Base-by-base conservation (phyloP, 2,797 vertebrate species). In the Mormyrus hasselquistii region DNA sequence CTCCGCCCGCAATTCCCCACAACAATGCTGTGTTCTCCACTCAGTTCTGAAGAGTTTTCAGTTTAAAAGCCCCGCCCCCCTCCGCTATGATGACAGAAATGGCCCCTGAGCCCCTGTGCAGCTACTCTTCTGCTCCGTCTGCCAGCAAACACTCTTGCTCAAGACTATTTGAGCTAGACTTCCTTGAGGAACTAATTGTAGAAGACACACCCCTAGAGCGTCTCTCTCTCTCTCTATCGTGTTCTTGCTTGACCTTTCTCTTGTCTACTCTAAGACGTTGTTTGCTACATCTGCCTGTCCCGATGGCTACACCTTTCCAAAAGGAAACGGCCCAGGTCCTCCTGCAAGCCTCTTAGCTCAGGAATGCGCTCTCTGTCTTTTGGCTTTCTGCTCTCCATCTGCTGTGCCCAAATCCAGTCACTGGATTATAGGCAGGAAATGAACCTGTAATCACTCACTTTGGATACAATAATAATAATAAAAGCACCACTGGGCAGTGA, bases 121-220 rank as follows among this genome's bases (percentile, higher is more conserved):
- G 73, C 29, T 44, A n/a, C 25, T n/a, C 34, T 62, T 47, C 55
- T 19, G 38, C 22, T 69, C 47, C 3, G 34, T 59, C 44, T 86
- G 22, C 47, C 44, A 12, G 82, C 38, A 4, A 79, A 22, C 4
- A 5, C 53, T 89, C 76, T 16, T 38, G 38, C 53, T 57, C 76
- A 59, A 59, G 79, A 84, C 55, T 10, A 82, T 57, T 41, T 88
- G 29, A 82, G 47, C 73, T 22, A 7, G 38, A 83, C 82, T 85
- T 85, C 88, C 88, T 85, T 65, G 44, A 89, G 88, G 88, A 89
- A 89, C 88, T 86, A 86, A 89, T 89, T 86, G 47, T 55, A 4
- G 9, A 34, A 14, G 88, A 73, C 88, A 86, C 88, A 50, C 88
- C 88, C 62, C 88, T 89, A 8, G 38, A 89, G 47, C 5, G 34